phyloP scores from a whole-genome alignment of 2,113 vertebrate species.

The Channa maculata region DNA sequence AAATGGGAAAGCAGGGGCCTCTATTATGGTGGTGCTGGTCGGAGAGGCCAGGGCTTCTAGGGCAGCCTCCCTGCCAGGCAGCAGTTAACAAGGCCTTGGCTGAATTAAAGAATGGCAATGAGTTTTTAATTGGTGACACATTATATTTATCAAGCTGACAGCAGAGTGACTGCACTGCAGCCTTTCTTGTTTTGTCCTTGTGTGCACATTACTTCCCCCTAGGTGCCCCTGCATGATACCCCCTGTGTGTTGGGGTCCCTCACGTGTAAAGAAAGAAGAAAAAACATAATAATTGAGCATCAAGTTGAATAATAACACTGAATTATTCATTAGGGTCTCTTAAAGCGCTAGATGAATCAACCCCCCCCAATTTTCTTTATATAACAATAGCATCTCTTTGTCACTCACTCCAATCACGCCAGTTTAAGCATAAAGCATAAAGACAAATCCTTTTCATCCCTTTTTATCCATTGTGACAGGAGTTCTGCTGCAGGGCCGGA shows the following conservation, averaged over 20 bases:
- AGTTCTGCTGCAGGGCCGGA: constrained; percentile 75
- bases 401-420: constrained; percentile 75
- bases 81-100: constrained; percentile 90
- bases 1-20: constrained; percentile 87
- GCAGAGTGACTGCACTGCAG: constrained; percentile 82
- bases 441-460: constrained; percentile 79
- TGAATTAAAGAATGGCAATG: constrained; percentile 90
- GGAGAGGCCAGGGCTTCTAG: constrained; percentile 73
- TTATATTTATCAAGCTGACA: constrained; percentile 97
- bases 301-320: constrained; percentile 91
- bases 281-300: constrained; percentile 85
- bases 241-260: constrained; percentile 79
- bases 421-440: constrained; percentile 80
- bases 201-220: constrained; percentile 86
- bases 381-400: constrained; percentile 85
- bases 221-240: constrained; percentile 82
- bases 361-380: constrained; percentile 55
- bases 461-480: constrained; percentile 80
- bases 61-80: constrained; percentile 87
- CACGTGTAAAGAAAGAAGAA: constrained; percentile 87
- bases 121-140: constrained; percentile 97
- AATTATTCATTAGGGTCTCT: constrained; percentile 92
- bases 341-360: constrained; percentile 88
- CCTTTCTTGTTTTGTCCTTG: constrained; percentile 89
- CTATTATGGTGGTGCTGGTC: constrained; percentile 86